Evolutionary conservation across 2,797 vertebrate genomes (phyloP), one percentile per base, ranked within the genome.

Genomic region (Aphelocoma californica): DNA sequence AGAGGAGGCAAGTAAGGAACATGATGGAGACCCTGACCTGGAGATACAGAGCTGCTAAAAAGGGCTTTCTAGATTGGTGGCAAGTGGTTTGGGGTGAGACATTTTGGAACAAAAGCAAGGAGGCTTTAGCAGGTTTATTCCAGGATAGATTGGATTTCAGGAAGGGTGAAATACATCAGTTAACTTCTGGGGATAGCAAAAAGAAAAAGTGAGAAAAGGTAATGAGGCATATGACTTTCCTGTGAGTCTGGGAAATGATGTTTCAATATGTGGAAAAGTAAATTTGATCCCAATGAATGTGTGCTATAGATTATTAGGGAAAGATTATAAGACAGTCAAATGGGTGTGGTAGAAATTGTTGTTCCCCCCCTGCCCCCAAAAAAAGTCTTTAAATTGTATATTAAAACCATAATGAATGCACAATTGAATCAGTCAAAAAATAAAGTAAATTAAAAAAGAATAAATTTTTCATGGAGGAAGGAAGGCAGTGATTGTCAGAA

Each of bases 331-430:
- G 18, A 79, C 16, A 70, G 17, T 66, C 31, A 80, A 71, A 70
- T 26, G 80, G 13, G 66, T 61, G 10, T 67, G 18, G 36, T 31
- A 67, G 29, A 79, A 94, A 78, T 4, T 29, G 11, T 20, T 2
- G 1, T 7, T 32, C 1, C 6, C 3, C 5, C 4, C 18, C 2
- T 4, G 4, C 3, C 4, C 5, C 5, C 2, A 1, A 2, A 28
- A 61, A 44, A 53, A 26, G 6, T 64, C 9, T 45, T 42, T 25
- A 74, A 18, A 54, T 72, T 61, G 74, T 83, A 10, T 71, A 38
- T 62, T 69, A 58, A 81, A 91, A 47, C 7, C 34, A 54, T 53
- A 50, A 50, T 20, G 34, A 85, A 67, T 81, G 12, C 29, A 57
- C n/a, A 71, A 20, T 9, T 71, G 6, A 38, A 83, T 74, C 14